These are phyloP conservation scores for Salvelinus namaycush DNA, from an alignment of 2,113 vertebrate genomes.

Conservation along the genomic window DNA sequence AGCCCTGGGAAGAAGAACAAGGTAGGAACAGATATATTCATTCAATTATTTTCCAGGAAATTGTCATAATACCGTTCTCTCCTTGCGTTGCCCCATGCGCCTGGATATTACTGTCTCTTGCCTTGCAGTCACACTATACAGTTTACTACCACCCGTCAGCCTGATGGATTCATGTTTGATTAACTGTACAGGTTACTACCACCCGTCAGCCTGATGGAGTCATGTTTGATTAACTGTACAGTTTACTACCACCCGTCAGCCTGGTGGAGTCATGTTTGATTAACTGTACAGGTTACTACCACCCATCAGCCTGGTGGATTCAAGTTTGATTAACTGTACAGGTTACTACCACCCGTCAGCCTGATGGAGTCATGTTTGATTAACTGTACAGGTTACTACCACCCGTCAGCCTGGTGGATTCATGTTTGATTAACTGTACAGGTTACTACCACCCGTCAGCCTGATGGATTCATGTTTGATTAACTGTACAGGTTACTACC, in stretches of 20 bases:
- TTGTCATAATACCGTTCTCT: not conserved
- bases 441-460: not conserved
- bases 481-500: not conserved
- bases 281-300: not conserved
- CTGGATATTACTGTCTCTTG: too few relatives aligned
- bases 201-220: not conserved
- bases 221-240: not conserved
- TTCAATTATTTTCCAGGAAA: not conserved
- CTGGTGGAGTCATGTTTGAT: not conserved
- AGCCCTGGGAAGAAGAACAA: constrained; percentile 44
- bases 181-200: not conserved
- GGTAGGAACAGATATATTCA: constrained; percentile 33
- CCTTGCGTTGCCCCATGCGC: too few relatives aligned
- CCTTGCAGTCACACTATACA: not conserved
- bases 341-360: not conserved
- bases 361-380: not conserved
- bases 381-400: not conserved
- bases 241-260: not conserved
- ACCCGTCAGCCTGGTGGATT: not conserved
- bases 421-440: not conserved
- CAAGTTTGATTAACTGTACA: not conserved
- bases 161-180: not conserved
- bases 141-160: too few relatives aligned
- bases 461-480: not conserved
- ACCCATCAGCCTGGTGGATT: not conserved